Conservation (phyloP, 1,140 invertebrate species). For the Oreohelix idahoensis region DNA sequence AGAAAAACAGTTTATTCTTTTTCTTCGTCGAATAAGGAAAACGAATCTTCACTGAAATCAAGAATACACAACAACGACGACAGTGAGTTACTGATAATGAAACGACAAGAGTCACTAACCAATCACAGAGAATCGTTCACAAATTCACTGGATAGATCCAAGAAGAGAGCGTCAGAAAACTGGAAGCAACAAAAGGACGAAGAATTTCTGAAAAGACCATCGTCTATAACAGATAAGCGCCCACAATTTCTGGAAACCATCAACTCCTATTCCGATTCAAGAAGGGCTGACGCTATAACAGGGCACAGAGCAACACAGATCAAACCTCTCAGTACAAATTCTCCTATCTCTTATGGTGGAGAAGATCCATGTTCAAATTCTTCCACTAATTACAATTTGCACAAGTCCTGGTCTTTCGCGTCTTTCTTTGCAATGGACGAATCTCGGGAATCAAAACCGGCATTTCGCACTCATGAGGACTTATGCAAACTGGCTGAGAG, state of each 20-base stretch:
- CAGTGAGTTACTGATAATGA: background rate
- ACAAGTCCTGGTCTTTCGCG: background rate
- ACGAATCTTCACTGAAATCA: background rate
- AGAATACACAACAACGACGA: slow-evolving; percentile 22
- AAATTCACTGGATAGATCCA: slow-evolving; percentile 21
- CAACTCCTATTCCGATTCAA: background rate
- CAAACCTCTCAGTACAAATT: background rate
- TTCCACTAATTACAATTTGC: background rate
- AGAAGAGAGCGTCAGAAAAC: background rate
- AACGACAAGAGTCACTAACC: background rate
- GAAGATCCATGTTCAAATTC: background rate
- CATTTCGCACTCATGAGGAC: background rate
- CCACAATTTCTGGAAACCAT: background rate
- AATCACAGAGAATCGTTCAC: background rate
- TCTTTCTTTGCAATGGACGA: background rate
- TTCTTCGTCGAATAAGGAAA: slow-evolving; percentile 1
- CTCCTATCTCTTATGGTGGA: background rate
- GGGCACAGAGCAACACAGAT: background rate
- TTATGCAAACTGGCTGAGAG: slow-evolving; percentile 12
- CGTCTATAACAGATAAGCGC: background rate
- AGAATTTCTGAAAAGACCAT: background rate
- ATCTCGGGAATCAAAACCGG: background rate
- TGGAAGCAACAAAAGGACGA: background rate
- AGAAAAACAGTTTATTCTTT: background rate
- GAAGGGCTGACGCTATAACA: background rate